These are phyloP conservation scores for Liolophura sinensis DNA, from an alignment of 1,140 invertebrate species.

Conservation along the genomic window DNA sequence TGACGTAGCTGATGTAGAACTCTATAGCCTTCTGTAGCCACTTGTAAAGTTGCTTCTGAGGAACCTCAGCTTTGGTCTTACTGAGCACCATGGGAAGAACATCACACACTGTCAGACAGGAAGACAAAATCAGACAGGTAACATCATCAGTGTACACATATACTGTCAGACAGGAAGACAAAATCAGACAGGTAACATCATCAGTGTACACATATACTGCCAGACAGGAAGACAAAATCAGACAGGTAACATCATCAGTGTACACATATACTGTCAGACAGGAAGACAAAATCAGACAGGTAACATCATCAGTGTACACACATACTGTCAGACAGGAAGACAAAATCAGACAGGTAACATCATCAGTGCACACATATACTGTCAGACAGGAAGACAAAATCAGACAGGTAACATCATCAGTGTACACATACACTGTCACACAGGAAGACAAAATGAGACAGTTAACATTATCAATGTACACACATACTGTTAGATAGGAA, in stretches of 20 bases:
- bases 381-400: too few relatives aligned
- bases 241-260: background rate
- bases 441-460: background rate
- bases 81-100: constrained; percentile 72
- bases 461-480: background rate
- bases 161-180: constrained; percentile 2
- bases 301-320: background rate
- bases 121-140: background rate
- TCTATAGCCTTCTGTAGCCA: constrained; percentile 67
- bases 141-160: background rate
- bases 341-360: background rate
- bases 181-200: background rate
- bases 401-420: background rate
- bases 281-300: background rate
- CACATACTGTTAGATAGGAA: constrained; percentile 63
- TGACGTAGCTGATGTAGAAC: constrained; percentile 62
- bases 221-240: too few relatives aligned
- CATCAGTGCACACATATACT: too few relatives aligned
- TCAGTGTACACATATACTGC: too few relatives aligned
- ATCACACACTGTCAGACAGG: constrained; percentile 65
- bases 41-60: constrained; percentile 69
- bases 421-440: background rate
- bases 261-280: too few relatives aligned
- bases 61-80: constrained; percentile 64
- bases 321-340: too few relatives aligned